These are phyloP conservation scores for Thymelicus acteon DNA, from an alignment of 2,888 invertebrate genomes.

Conservation along the genomic window DNA sequence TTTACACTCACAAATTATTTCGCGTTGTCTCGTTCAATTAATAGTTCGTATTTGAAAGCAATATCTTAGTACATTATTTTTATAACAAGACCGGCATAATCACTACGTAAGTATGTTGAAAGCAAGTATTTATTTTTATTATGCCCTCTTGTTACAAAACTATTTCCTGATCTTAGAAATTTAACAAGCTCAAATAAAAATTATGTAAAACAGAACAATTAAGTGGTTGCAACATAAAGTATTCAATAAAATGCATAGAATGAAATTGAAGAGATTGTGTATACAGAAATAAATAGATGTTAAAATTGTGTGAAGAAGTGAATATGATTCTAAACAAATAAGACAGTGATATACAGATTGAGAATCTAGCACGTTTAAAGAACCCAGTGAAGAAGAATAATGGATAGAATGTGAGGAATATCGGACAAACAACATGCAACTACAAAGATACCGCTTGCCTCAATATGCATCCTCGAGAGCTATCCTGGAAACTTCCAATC, in stretches of 20 bases:
- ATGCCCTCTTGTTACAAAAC: conserved; percentile 52
- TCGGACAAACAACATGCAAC: conserved; percentile 56
- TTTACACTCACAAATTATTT: not conserved
- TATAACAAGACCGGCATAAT: conserved; percentile 43
- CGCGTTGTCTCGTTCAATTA: not conserved
- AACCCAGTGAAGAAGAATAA: conserved; percentile 20
- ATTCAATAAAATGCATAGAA: not conserved
- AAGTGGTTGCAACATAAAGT: conserved; percentile 16
- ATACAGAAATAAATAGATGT: not conserved
- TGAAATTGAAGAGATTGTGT: not conserved
- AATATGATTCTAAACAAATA: not conserved
- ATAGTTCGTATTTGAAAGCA: not conserved
- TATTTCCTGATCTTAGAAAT: conserved; percentile 19
- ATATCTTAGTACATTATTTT: not conserved
- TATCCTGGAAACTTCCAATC: conserved; percentile 59
- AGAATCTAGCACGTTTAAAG: conserved; percentile 2
- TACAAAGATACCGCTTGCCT: conserved; percentile 76
- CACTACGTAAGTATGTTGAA: conserved; percentile 48
- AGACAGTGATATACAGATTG: not conserved
- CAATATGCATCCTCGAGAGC: conserved; percentile 82
- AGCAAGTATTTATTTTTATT: conserved; percentile 54
- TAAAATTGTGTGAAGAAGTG: not conserved
- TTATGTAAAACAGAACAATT: conserved; percentile 5
- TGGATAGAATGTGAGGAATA: conserved; percentile 35
- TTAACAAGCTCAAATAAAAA: conserved; percentile 11